A percentile compares a stretch with the other conserved stretches of the same genome.
phyloP scores from a whole-genome alignment of 2,113 vertebrate genomes.

The Leptosomus discolor region DNA sequence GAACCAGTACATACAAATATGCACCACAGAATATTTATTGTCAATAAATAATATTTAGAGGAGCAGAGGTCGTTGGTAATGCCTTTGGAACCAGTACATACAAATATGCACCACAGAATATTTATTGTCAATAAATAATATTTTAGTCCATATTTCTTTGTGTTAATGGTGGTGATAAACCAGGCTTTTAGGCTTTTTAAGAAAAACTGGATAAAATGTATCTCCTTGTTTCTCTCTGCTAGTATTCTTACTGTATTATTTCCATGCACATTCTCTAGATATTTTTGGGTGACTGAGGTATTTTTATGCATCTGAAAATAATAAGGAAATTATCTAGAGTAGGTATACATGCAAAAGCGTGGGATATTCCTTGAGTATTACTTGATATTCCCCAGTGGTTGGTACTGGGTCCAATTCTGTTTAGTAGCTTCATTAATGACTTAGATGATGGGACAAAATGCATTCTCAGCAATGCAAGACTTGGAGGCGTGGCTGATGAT shows the following conservation, averaged over 20 bases:
- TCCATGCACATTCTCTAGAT: not conserved
- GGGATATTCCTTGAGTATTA: not conserved
- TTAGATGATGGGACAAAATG: not conserved
- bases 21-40: not conserved
- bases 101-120: not conserved
- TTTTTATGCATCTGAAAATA: not conserved
- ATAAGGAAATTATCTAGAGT: not conserved
- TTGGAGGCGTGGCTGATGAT: not conserved
- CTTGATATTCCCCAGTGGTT: not conserved
- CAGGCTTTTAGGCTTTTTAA: not conserved
- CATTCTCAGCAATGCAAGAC: not conserved
- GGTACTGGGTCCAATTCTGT: not conserved
- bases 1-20: not conserved
- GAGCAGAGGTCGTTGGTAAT: not conserved
- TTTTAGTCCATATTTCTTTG: not conserved
- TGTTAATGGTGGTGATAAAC: not conserved
- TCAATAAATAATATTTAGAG: no score
- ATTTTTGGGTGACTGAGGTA: rapidly evolving
- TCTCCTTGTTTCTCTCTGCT: not conserved
- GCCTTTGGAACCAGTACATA: not conserved
- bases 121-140: not conserved
- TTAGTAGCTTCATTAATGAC: not conserved
- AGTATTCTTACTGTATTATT: not conserved
- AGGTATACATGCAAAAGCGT: not conserved
- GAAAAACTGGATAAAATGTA: not conserved